Base-by-base conservation (phyloP, 2,888 invertebrate genomes). In the Habrosyne pyritoides region DNA sequence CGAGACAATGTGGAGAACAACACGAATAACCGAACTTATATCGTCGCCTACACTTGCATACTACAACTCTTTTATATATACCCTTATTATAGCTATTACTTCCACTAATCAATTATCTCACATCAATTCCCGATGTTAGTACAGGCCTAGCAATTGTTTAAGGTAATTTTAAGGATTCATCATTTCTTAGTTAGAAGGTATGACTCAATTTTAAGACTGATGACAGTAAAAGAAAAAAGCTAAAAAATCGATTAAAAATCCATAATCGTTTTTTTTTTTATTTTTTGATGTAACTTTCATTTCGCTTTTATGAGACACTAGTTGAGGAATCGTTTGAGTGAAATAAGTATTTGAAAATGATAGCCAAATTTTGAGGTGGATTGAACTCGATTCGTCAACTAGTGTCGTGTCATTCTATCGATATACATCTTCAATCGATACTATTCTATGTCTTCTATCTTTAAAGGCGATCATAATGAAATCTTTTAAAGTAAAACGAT, bases 161-260 rank as follows among this genome's bases (percentile, higher is more conserved):
- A 84, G 79, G 73, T 86, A 80, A 78, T 8, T 61, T 71, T 89
- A 89, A 88, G 89, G 76, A 77, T 86, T 90, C 85, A 86, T 88
- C 84, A 88, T 89, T 87, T 90, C 85, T 89, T 90, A 89, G 82
- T 89, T 90, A 92, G 91, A 89, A 83, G 83, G 88, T 92, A 91
- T 83, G 89, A 93, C 93, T 93, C 93, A 93, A 93, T 91, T 91
- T 92, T 92, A 93, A 93, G 93, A 93, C 93, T 93, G 93, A 93
- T 89, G 86, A 89, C 87, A 86, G 84, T 79, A 88, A 89, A 85
- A 78, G 72, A 64, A 79, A 74, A 79, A 84, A 83, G 75, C 72
- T 63, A 61, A 46, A 57, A 81, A 75, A 71, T 64, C 67, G 77
- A 71, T 59, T 58, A 81, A 83, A 77, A 71, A 74, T 77, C 80